Evolutionary conservation across 2,113 vertebrate genomes (phyloP), one percentile per base, ranked within the genome.

Genomic region (Xiphophorus hellerii): DNA sequence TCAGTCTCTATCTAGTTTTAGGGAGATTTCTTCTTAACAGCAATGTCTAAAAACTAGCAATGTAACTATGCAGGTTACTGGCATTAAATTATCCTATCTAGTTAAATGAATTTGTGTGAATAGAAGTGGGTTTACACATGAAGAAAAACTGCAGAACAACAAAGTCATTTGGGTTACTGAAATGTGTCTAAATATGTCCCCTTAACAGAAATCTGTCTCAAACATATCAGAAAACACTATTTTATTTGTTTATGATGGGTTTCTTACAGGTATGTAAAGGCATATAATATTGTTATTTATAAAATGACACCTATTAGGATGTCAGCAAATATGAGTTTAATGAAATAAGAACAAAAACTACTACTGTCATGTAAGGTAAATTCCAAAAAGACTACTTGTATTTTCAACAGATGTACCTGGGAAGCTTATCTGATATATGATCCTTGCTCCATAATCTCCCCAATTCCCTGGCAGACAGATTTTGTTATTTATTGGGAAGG

Each of bases 111-210:
- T 71, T 64, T 44, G 44, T 33, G 42, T 37, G 66, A 51, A 75
- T 71, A 68, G 69, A 25, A 25, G 20, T 66, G 48, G 31, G 1
- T 12, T 74, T 66, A 75, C 83, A 66, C 2, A 35, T 27, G 74
- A 60, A n/a, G 31, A 37, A 68, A 75, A 76, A 69, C 62, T 37
- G 58, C 69, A 69, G 68, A 73, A 75, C 69, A 70, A 70, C 39
- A 69, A 78, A 82, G 72, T 85, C 77, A 25, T 83, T 37, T 84
- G 71, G 81, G 66, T 44, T 42, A 83, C 61, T 84, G 77, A 86
- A 82, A 88, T 86, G 81, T 76, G 65, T 11, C 35, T 37, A 37
- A 35, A 37, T 37, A 37, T 37, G 33, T 35, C 8, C 39, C 39
- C 10, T 42, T 42, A 42, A 13, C 39, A 42, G 13, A 42, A 42